Evolutionary conservation across 2,888 invertebrate species (phyloP), one percentile per base, ranked within the genome.

Genomic region (Trilocha varians): DNA sequence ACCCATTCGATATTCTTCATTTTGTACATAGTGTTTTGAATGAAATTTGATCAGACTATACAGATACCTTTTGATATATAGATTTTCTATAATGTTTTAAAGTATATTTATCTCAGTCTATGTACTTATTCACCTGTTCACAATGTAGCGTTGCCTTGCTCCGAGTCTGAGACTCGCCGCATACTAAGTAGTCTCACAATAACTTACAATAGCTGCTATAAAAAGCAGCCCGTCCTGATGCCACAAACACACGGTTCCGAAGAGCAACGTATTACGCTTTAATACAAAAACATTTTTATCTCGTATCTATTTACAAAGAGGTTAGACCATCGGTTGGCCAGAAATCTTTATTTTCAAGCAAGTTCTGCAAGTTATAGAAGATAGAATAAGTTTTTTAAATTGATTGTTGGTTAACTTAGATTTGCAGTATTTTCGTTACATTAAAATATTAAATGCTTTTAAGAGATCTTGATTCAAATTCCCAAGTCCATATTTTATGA

Each of bases 111-210:
- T 69, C 65, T 66, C 53, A 55, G 60, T 62, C 62, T n/a, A 44
- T 57, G 50, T 62, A 55, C 47, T 48, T 66, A 62, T 66, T 66
- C 68, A 64, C 61, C 58, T 62, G 64, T 65, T 62, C 50, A 66
- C 70, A 65, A 63, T 71, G 69, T 76, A 70, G 65, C 59, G 58
- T 51, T 51, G 52, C 56, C 56, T 49, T 56, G 57, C 56, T 57
- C 47, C 50, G 49, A 46, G 45, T 55, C 52, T 47, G 55, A 59
- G 60, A 65, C 64, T 57, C 59, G 54, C 47, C 55, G 72, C 70
- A 76, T 77, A 76, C 72, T 68, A 73, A 78, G 53, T 65, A 71
- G 65, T 44, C 49, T 55, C 58, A 70, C 69, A 69, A 62, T 62
- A 57, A 59, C 59, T 62, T 61, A 70, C 67, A 75, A 77, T 73